These are phyloP conservation scores for Ormyrus nitidulus DNA, from an alignment of 2,888 invertebrate genomes.

Conservation along the genomic window DNA sequence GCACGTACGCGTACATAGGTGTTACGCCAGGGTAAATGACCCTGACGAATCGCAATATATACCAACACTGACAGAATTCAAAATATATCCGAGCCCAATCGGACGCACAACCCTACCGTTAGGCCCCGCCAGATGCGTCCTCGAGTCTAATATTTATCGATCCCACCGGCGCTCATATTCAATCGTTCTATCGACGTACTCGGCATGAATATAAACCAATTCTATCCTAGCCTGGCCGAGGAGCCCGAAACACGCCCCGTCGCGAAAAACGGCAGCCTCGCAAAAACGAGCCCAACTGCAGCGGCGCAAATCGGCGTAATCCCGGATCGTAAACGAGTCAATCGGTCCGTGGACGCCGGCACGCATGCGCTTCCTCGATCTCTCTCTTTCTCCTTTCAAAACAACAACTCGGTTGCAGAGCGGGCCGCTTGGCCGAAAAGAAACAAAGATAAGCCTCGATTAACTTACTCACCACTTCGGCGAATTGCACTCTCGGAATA, in stretches of 20 bases:
- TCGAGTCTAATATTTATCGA: no score
- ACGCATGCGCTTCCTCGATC: conserved; percentile 8
- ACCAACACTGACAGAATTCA: no score
- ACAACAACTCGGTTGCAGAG: not conserved
- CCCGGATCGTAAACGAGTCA: conserved; percentile 6
- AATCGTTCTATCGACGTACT: no score
- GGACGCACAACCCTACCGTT: no score
- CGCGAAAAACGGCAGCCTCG: no score
- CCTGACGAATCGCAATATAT: no score
- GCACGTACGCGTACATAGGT: conserved; percentile 16
- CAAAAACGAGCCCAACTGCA: not conserved
- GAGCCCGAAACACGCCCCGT: no score
- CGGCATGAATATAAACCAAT: no score
- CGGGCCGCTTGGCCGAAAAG: not conserved
- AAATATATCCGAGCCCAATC: no score
- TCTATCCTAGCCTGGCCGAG: no score
- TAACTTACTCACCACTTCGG: not conserved
- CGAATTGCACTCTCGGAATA: not conserved
- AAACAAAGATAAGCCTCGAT: conserved; percentile 10
- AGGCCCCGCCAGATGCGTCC: no score
- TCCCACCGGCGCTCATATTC: no score
- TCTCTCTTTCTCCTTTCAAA: not conserved
- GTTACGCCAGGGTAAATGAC: not conserved
- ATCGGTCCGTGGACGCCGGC: not conserved
- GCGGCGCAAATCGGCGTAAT: not conserved